phyloP scores from a whole-genome alignment of 2,113 vertebrate genomes.

The Microcebus tavaratra region DNA sequence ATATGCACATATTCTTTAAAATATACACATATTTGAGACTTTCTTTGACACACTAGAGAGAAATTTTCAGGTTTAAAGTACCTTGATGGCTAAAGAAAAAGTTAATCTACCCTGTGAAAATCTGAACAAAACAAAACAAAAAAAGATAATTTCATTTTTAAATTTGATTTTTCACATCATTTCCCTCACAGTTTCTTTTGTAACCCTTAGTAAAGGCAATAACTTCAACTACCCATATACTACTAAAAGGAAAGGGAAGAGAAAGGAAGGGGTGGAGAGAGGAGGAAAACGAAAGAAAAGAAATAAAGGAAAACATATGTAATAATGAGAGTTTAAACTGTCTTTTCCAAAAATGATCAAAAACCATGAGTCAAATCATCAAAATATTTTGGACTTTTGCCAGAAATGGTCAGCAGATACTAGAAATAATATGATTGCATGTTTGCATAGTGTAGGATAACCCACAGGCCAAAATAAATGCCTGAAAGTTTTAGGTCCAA shows the following conservation, averaged over 20 bases:
- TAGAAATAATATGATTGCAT: neutral
- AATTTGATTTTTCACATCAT: neutral
- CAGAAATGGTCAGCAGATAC: neutral
- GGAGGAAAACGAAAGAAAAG: neutral
- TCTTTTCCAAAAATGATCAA: neutral
- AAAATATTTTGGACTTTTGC: neutral
- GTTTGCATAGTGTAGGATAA: neutral
- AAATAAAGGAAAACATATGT: neutral
- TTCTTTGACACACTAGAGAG: neutral
- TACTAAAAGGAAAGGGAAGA: neutral
- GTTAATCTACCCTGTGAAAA: neutral
- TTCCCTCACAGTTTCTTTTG: neutral
- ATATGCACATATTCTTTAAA: neutral
- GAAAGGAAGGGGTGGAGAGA: rapidly evolving
- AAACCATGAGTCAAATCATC: neutral
- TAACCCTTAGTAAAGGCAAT: neutral
- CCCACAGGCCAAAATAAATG: neutral
- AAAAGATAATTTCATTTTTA: neutral
- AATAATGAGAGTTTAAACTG: neutral
- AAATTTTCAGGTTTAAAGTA: neutral
- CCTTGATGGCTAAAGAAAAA: neutral
- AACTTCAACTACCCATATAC: neutral
- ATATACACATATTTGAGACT: neutral
- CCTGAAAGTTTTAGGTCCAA: neutral
- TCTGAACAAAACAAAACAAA: neutral